Base-by-base conservation (phyloP, 2,113 vertebrate species). In the Nansenia antarctica region DNA sequence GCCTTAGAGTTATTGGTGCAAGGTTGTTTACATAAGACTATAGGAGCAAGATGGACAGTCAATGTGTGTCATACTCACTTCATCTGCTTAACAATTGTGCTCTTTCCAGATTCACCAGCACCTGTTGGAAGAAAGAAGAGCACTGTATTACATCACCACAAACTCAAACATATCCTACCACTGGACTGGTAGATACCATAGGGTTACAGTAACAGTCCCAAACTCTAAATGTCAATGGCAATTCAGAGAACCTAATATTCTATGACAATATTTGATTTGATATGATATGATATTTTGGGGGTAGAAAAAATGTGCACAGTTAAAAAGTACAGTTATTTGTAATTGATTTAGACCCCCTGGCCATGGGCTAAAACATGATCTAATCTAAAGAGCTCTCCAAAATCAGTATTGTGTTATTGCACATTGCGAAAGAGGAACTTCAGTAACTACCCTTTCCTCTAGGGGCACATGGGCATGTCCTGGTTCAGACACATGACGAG, bases 1-100 rank as follows among this genome's bases (percentile, higher is more conserved):
- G 15, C 27, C 26, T 30, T 30, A 55, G 26, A 30, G 14, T 18
- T 30, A 58, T 58, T 30, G 18, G 14, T 4, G 26, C 54, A 58
- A 30, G 27, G 29, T 31, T 31, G 5, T 14, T 27, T 58, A 14
- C 27, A 31, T 6, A 27, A 15, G 27, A 58, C 5, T 55, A 24
- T 47, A 14, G 54, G 29, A 58, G 27, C 26, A 58, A 47, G 42
- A 58, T 18, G n/a, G 45, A 47, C 15, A 47, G 18, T 12, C 15
- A 60, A 32, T 34, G 31, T 4, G 3, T 11, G 31, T 68, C 29
- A 47, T 47, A 95, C 96, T 98, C 82, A 98, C 96, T 98, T 98
- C 96, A 98, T 98, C 86, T 98, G 96, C 89, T 98, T 98, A 82
- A 98, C 95, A 29, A 98, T 97, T 69, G 96, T 98, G 89, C 96